Percentiles rank a stretch among this genome's conserved stretches.
phyloP scores from a whole-genome alignment of 64 coral and sea anemone genomes.

The Montipora sp. region DNA sequence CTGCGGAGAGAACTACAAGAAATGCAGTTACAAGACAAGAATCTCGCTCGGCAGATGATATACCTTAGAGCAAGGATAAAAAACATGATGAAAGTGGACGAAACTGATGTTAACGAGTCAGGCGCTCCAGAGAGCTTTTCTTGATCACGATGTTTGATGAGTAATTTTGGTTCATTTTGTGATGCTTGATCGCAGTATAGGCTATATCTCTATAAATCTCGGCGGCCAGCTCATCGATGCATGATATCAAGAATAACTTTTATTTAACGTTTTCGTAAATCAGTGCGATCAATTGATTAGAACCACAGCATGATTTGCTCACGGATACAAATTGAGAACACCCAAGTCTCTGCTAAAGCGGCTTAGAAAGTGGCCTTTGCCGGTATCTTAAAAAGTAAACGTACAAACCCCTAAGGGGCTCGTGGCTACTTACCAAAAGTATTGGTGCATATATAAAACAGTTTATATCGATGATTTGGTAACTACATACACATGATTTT shows the following conservation, averaged over 20 bases:
- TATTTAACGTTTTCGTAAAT: too few relatives aligned
- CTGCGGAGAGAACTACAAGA: conserved; percentile 45
- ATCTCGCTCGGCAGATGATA: conserved; percentile 35
- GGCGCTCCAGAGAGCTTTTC: not conserved
- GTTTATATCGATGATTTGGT: too few relatives aligned
- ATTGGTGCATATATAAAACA: too few relatives aligned
- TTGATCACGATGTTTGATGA: not conserved
- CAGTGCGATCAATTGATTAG: too few relatives aligned
- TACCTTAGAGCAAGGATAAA: conserved; percentile 34
- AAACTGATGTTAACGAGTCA: conserved; percentile 27
- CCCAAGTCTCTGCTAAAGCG: too few relatives aligned
- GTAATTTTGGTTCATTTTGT: not conserved
- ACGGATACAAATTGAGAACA: too few relatives aligned
- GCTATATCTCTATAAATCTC: not conserved
- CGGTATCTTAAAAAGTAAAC: too few relatives aligned
- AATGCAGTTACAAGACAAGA: conserved; percentile 42
- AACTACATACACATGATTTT: too few relatives aligned
- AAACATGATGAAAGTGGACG: conserved; percentile 34
- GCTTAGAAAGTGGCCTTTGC: too few relatives aligned
- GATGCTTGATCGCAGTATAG: not conserved
- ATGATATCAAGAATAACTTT: not conserved
- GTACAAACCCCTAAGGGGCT: too few relatives aligned
- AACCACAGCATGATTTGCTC: too few relatives aligned
- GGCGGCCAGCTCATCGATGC: not conserved
- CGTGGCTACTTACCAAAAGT: too few relatives aligned